Conservation (phyloP, 1,140 invertebrate genomes). For the Glossosoma conforme region DNA sequence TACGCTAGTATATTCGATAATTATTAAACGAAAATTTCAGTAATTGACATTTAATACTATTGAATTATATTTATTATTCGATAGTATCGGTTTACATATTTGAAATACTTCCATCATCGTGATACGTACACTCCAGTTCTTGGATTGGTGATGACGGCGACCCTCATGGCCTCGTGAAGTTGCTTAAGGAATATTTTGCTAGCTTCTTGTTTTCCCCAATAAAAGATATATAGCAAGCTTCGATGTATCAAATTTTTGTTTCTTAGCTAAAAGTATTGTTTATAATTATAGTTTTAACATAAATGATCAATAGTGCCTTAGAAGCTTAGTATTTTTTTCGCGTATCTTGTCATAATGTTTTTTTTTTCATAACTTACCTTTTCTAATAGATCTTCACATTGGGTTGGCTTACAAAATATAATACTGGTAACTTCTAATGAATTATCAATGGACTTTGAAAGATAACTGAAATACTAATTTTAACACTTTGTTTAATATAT, state of each 20-base stretch:
- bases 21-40: too few species aligned
- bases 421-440: slow-evolving; percentile 20
- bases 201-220: slow-evolving; percentile 39
- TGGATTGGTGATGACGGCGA: slow-evolving; percentile 54
- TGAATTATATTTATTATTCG: neutral
- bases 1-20: slow-evolving; percentile 13
- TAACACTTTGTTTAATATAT: slow-evolving; percentile 2
- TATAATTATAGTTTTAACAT: neutral
- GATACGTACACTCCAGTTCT: slow-evolving; percentile 48
- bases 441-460: slow-evolving; percentile 21
- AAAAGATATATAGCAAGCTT: slow-evolving; percentile 49
- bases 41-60: slow-evolving; percentile 5
- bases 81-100: slow-evolving; percentile 1
- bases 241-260: slow-evolving; percentile 46
- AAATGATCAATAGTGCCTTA: neutral
- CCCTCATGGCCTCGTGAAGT: slow-evolving; percentile 47
- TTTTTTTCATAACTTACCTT: slow-evolving; percentile 24
- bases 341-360: slow-evolving; percentile 2
- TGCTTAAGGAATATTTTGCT: slow-evolving; percentile 37
- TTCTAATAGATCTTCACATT: slow-evolving; percentile 28
- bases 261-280: slow-evolving; percentile 37
- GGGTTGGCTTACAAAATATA: slow-evolving; percentile 23
- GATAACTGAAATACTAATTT: slow-evolving; percentile 29
- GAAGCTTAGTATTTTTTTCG: too few species aligned
- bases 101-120: slow-evolving; percentile 1